Evolutionary conservation across 1,140 invertebrate genomes (phyloP), one percentile per base, ranked within the genome.

Genomic region (Pogonognathellus flavescens): DNA sequence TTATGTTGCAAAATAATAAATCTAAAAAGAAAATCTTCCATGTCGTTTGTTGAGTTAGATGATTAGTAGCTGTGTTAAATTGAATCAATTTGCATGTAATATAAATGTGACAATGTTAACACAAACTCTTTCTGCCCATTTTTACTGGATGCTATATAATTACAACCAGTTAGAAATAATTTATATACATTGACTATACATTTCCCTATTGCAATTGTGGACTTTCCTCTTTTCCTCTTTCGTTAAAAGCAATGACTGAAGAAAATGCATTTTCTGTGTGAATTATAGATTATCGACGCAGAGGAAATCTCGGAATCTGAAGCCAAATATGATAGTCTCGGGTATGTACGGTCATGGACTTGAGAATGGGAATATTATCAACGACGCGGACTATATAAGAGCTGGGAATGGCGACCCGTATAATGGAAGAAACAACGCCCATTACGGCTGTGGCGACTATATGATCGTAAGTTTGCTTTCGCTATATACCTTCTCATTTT

Each of bases 241-340:
- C 11, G 66, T 72, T 13, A 49, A 31, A 72, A 72, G 31, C n/a
- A 49, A 2, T 16, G 25, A 70, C 7, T 50, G 4, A 41, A n/a
- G 57, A 60, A 60, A 20, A 60, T 70, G 50, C n/a, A 8, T 52
- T 53, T 53, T 82, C 13, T 82, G 18, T 22, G 22, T 59, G 50
- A 31, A 81, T n/a, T 57, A 22, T 31, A 83, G 52, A 83, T 18
- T 57, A 49, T 11, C 83, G 72, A 20, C 87, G 18, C 8, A 86
- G 22, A 83, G 57, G 1, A 87, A 86, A 76, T 85, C 86, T 57
- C 80, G 87, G 11, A 84, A 85, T 16, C 80, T 86, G 16, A 55
- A 83, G 59, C 57, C 80, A 87, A 83, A 86, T 85, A 82, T 82
- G 80, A 31, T 76, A 50, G 70, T 76, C 9, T 76, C 70, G 8